Evolutionary conservation across 2,113 vertebrate species (phyloP).

Genomic region (Grammatotria lemairii): DNA sequence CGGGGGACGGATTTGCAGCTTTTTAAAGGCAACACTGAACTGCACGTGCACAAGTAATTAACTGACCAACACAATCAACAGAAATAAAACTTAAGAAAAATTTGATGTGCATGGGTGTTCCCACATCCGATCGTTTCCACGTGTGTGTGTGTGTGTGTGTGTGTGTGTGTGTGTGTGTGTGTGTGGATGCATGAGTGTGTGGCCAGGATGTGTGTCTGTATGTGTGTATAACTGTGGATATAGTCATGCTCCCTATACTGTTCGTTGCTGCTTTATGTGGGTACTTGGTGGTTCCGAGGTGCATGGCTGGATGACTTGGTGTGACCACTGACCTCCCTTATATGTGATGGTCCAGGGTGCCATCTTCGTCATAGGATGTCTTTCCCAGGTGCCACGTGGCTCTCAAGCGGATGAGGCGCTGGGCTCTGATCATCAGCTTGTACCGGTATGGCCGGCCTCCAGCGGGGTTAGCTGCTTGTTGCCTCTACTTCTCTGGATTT

Average conservation of each 20-base stretch:
- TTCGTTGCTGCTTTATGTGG: not conserved
- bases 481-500: not conserved
- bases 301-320: not conserved
- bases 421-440: not conserved
- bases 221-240: not conserved
- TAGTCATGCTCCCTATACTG: not conserved
- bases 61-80: not conserved
- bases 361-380: not conserved
- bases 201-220: not conserved
- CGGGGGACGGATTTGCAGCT: not conserved
- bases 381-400: not conserved
- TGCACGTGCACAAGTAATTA: not conserved
- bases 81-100: not conserved
- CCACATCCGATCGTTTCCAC: fast-evolving
- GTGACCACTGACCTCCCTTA: not conserved
- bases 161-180: not conserved
- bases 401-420: not conserved
- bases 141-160: fast-evolving
- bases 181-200: not conserved
- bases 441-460: not conserved
- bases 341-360: not conserved
- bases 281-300: not conserved
- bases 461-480: not conserved
- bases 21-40: not conserved
- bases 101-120: not conserved